Percentiles rank a stretch among this genome's conserved stretches.
Evolutionary conservation across 2,797 vertebrate species (phyloP).

Genomic region (Melanotaenia parkinsoni): DNA sequence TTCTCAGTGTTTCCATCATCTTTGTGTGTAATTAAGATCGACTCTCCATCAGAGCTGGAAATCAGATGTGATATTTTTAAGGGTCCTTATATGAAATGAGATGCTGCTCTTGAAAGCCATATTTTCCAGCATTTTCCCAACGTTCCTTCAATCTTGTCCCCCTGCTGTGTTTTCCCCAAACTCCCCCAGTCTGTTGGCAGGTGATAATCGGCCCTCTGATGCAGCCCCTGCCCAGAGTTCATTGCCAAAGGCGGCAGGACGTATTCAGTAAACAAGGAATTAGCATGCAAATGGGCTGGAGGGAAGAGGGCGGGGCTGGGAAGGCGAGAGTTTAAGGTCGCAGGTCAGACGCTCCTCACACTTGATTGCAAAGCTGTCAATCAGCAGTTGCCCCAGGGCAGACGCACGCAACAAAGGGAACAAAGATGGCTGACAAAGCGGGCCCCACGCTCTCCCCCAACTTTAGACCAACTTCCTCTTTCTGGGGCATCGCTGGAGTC

Average conservation of each 20-base stretch:
- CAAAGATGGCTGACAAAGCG: conserved; percentile 84
- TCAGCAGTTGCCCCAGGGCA: conserved; percentile 73
- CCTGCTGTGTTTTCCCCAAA: conserved; percentile 35
- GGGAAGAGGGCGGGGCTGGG: conserved; percentile 77
- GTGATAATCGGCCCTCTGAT: conserved; percentile 73
- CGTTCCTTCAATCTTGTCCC: conserved; percentile 35
- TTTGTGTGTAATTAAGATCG: conserved; percentile 72
- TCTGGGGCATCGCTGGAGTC: conserved; percentile 51
- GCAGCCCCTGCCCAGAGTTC: conserved; percentile 73
- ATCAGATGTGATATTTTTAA: conserved; percentile 69
- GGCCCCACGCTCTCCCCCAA: conserved; percentile 63
- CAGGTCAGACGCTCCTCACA: conserved; percentile 80
- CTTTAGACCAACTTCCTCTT: conserved; percentile 80
- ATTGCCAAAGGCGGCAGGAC: conserved; percentile 77
- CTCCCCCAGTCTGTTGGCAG: conserved; percentile 67
- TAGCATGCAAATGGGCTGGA: conserved; percentile 87
- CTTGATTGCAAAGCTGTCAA: conserved; percentile 85
- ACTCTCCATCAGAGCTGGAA: conserved; percentile 71
- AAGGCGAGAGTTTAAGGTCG: conserved; percentile 78
- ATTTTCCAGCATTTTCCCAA: conserved; percentile 38
- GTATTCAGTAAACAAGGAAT: conserved; percentile 87
- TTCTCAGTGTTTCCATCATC: conserved; percentile 63
- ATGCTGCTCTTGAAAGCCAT: conserved; percentile 64
- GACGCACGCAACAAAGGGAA: conserved; percentile 74
- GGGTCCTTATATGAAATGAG: conserved; percentile 82